These are phyloP conservation scores for Lepidothrix coronata DNA, from an alignment of 2,113 vertebrate genomes.

Conservation along the genomic window DNA sequence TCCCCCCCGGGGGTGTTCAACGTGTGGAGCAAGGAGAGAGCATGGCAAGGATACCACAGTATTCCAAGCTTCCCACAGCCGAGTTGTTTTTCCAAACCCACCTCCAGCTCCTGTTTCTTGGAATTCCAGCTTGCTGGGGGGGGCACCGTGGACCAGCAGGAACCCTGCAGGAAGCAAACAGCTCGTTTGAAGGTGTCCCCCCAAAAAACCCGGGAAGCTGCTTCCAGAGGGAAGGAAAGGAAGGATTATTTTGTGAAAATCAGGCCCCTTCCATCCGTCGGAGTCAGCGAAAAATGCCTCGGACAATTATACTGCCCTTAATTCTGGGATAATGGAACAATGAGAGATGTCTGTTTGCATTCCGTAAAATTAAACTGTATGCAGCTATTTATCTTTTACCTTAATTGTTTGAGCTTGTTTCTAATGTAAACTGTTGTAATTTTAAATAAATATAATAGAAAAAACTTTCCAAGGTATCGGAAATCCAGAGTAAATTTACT, in stretches of 20 bases:
- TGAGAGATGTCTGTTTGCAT: slow-evolving; percentile 86
- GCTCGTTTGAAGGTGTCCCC: background rate
- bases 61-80: background rate
- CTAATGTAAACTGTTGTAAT: slow-evolving; percentile 97
- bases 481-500: slow-evolving; percentile 93
- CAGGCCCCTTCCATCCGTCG: slow-evolving; percentile 59
- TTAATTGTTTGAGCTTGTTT: slow-evolving; percentile 97
- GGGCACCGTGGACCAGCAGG: background rate
- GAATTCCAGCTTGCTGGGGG: background rate
- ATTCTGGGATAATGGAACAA: slow-evolving; percentile 76
- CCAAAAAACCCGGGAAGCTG: background rate
- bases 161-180: background rate
- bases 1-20: background rate
- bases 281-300: slow-evolving; percentile 70
- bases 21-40: background rate
- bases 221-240: slow-evolving; percentile 36
- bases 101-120: background rate
- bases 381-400: slow-evolving; percentile 96
- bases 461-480: slow-evolving; percentile 85
- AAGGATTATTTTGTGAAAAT: slow-evolving; percentile 67
- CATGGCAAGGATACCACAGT: rapidly evolving
- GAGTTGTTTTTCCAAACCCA: background rate
- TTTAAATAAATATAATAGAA: slow-evolving; percentile 96
- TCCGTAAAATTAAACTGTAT: slow-evolving; percentile 96
- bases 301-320: slow-evolving; percentile 73